Evolutionary conservation across 2,113 vertebrate species (phyloP).

Genomic region (Hymenochirus boettgeri): DNA sequence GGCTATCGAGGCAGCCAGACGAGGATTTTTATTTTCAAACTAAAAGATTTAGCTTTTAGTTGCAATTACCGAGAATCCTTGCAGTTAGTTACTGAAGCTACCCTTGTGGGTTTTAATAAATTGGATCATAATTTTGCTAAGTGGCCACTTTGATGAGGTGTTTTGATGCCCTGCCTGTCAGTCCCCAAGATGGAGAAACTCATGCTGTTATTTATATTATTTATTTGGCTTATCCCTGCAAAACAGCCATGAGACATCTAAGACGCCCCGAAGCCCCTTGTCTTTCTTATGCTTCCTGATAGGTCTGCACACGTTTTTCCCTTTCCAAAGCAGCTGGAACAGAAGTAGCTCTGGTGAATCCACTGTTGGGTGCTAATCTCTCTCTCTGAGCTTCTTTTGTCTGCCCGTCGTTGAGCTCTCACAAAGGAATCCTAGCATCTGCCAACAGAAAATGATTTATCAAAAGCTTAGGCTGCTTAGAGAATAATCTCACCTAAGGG

Average conservation of each 20-base stretch:
- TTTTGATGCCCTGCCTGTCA: constrained; percentile 33
- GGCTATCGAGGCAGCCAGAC: constrained; percentile 32
- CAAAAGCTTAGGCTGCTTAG: constrained; percentile 2
- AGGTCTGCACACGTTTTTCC: constrained; percentile 16
- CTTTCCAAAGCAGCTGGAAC: constrained; percentile 27
- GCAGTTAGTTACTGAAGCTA: constrained; percentile 22
- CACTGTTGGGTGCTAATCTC: constrained; percentile 34
- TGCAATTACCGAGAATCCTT: constrained; percentile 15
- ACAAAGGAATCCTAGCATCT: constrained; percentile 25
- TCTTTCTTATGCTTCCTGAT: constrained; percentile 26
- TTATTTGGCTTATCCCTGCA: constrained; percentile 34
- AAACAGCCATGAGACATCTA: constrained; percentile 18
- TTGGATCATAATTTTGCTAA: constrained; percentile 33
- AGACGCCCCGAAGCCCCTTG: constrained; percentile 9
- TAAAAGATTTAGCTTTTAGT: constrained; percentile 15
- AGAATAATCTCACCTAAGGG: background rate
- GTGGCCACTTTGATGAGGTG: constrained; percentile 23
- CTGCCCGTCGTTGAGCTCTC: background rate
- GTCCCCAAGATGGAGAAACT: constrained; percentile 25
- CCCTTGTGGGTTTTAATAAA: constrained; percentile 36
- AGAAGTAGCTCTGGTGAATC: constrained; percentile 12
- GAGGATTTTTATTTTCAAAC: constrained; percentile 17
- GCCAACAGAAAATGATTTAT: constrained; percentile 8
- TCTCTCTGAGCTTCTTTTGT: constrained; percentile 26
- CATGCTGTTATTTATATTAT: constrained; percentile 36